A percentile compares a stretch with the other conserved stretches of the same genome.
Evolutionary conservation across 2,797 vertebrate species (phyloP).

Genomic region (Rhabdophis nuchalis): DNA sequence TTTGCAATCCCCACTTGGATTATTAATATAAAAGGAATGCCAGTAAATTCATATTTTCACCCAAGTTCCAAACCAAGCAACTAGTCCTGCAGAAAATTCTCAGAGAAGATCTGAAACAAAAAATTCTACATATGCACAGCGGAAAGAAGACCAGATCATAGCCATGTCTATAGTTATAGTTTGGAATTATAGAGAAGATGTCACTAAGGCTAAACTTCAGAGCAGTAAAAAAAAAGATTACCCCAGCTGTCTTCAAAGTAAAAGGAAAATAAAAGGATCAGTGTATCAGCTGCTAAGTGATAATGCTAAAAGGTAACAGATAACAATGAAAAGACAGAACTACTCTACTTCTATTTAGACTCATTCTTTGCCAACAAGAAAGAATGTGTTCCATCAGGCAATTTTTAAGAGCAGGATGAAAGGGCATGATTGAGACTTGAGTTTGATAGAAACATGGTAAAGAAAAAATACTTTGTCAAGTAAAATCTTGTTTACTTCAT

Average conservation of each 20-base stretch:
- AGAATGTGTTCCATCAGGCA: not conserved
- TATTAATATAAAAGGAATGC: not conserved
- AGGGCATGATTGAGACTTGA: not conserved
- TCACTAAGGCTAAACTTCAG: not conserved
- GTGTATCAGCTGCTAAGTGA: not conserved
- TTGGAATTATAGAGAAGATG: not conserved
- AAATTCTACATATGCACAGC: not conserved
- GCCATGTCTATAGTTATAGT: not conserved
- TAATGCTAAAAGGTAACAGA: not conserved
- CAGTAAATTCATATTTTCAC: not conserved
- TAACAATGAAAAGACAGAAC: not conserved
- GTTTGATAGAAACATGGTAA: not conserved
- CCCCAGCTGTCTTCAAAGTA: not conserved
- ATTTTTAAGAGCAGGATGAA: not conserved
- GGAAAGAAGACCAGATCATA: not conserved
- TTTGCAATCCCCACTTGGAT: not conserved
- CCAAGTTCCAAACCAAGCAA: not conserved
- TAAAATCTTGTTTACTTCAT: not conserved
- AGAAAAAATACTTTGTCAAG: not conserved
- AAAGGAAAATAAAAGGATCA: not conserved
- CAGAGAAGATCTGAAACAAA: not conserved
- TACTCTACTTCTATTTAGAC: not conserved
- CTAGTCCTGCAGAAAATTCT: not conserved
- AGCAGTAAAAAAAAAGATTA: not conserved
- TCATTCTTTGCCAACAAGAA: not conserved